These are phyloP conservation scores for Nemurella pictetii DNA, from an alignment of 2,888 invertebrate species.

Conservation along the genomic window DNA sequence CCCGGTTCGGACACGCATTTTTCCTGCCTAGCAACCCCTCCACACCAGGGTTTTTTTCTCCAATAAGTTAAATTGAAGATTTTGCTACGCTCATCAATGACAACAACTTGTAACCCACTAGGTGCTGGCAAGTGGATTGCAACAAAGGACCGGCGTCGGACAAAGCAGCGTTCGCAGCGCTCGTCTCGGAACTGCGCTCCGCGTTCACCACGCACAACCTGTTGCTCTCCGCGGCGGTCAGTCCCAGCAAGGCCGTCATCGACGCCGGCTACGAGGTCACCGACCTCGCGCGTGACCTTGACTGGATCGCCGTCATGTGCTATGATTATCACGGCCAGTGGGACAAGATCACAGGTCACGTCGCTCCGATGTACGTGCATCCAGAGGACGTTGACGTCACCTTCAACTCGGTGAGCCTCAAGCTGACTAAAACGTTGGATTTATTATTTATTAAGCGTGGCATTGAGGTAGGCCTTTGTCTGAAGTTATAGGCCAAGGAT, in stretches of 20 bases:
- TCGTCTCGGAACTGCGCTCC: constrained; percentile 73
- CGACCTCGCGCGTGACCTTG: constrained; percentile 71
- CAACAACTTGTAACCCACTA: background rate
- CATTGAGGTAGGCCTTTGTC: too few relatives aligned
- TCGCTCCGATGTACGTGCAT: constrained; percentile 82
- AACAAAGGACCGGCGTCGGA: constrained; percentile 80
- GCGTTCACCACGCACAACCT: constrained; percentile 73
- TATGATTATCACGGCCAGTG: constrained; percentile 92
- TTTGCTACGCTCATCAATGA: too few relatives aligned
- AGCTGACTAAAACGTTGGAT: too few relatives aligned
- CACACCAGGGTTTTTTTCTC: too few relatives aligned
- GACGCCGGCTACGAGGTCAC: constrained; percentile 82
- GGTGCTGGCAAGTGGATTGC: constrained; percentile 87
- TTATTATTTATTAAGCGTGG: background rate
- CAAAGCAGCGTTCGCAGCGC: constrained; percentile 73
- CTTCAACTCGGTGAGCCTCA: constrained; percentile 69
- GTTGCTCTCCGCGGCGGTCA: constrained; percentile 80
- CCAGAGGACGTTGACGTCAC: constrained; percentile 73
- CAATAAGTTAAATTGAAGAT: too few relatives aligned
- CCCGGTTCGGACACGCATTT: too few relatives aligned
- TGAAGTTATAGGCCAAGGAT: too few relatives aligned
- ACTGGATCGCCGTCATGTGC: constrained; percentile 90
- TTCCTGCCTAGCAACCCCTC: too few relatives aligned
- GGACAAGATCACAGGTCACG: constrained; percentile 89
- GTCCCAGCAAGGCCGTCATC: constrained; percentile 80